phyloP scores from a whole-genome alignment of 2,888 invertebrate species.

The Entomobrya multifasciata region DNA sequence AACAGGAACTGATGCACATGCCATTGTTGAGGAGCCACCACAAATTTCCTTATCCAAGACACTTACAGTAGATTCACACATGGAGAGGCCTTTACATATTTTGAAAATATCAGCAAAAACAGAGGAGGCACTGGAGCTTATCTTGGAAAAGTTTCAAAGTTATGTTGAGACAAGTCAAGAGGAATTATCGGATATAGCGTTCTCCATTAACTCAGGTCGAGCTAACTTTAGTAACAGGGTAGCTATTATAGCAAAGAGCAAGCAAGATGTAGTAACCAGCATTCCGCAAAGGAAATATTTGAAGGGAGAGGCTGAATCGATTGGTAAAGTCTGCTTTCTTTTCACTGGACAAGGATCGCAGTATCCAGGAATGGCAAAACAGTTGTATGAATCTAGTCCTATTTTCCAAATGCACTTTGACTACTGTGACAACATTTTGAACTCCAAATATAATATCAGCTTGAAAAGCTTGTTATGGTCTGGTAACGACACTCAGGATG shows the following conservation, averaged over 20 bases:
- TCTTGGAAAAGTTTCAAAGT: no score
- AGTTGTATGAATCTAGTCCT: slow-evolving; percentile 50
- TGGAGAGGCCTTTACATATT: no score
- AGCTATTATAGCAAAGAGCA: background rate
- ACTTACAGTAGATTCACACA: background rate
- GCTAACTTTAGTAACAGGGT: no score
- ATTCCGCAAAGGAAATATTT: no score
- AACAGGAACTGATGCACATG: slow-evolving; percentile 63
- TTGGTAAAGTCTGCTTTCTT: no score
- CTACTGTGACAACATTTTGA: slow-evolving; percentile 53
- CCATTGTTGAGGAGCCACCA: slow-evolving; percentile 63
- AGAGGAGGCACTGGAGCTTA: background rate
- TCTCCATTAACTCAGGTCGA: no score
- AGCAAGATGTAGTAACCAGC: no score
- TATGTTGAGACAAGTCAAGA: no score
- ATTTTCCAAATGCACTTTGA: slow-evolving; percentile 68
- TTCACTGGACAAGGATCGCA: no score
- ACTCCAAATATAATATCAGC: slow-evolving; percentile 10
- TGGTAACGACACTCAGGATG: background rate
- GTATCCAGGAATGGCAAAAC: slow-evolving; percentile 60
- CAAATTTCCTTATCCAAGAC: background rate
- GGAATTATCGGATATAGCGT: no score
- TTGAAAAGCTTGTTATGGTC: slow-evolving; percentile 61
- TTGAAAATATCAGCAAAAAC: background rate
- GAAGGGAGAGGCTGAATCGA: no score